A percentile compares a stretch with the other conserved stretches of the same genome.
phyloP scores from a whole-genome alignment of 2,888 invertebrate genomes.

The Agriotes lineatus region DNA sequence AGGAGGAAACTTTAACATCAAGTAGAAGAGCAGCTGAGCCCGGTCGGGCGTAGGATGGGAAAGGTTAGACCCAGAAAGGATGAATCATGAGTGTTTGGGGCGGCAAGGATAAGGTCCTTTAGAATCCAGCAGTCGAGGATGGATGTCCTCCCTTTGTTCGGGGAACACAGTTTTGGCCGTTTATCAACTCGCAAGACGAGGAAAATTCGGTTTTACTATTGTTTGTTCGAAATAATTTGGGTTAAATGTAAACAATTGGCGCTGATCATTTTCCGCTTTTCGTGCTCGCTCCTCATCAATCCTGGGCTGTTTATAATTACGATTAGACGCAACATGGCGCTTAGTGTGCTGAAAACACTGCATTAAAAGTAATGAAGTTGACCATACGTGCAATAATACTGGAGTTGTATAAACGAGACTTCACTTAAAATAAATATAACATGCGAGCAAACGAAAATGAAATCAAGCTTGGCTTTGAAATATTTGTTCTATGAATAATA shows the following conservation, averaged over 20 bases:
- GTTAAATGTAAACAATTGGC: slow-evolving; percentile 19
- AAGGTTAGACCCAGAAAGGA: slow-evolving; percentile 62
- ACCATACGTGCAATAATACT: too few relatives aligned
- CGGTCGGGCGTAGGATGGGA: slow-evolving; percentile 58
- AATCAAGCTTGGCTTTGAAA: too few relatives aligned
- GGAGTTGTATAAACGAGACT: too few relatives aligned
- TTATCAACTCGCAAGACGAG: slow-evolving; percentile 46
- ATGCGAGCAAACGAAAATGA: too few relatives aligned
- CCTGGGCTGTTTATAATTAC: background rate
- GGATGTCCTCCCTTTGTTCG: slow-evolving; percentile 55
- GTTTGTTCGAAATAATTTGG: slow-evolving; percentile 27
- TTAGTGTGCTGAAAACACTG: too few relatives aligned
- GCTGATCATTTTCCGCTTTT: background rate
- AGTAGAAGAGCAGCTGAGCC: slow-evolving; percentile 54
- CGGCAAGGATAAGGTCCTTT: slow-evolving; percentile 62
- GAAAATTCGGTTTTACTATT: slow-evolving; percentile 35
- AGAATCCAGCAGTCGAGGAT: slow-evolving; percentile 54
- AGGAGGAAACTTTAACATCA: slow-evolving; percentile 52
- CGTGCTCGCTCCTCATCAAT: background rate
- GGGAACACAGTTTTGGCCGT: slow-evolving; percentile 52
- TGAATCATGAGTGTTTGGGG: slow-evolving; percentile 63
- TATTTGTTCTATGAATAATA: too few relatives aligned
- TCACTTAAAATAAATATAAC: too few relatives aligned
- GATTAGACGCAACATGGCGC: too few relatives aligned
- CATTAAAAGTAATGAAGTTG: too few relatives aligned